Percentiles rank a stretch among this genome's conserved stretches.
Conservation (phyloP, 2,797 vertebrate species). For the Protosalanx chinensis region DNA sequence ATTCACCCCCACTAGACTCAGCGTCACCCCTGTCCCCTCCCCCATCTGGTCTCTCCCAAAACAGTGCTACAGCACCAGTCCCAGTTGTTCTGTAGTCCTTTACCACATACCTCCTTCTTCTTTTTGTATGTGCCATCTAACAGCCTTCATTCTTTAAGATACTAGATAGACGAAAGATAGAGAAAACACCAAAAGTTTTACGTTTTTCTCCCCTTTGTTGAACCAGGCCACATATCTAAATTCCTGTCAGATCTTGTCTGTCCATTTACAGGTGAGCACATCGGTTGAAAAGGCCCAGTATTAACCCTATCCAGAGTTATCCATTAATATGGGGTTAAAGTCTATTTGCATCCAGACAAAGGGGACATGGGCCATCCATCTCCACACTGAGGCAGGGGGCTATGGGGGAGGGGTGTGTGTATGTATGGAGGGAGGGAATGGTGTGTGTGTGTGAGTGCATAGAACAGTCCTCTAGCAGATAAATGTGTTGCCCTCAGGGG, state of each 20-base stretch:
- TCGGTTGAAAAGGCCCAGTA: constrained; percentile 57
- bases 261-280: constrained; percentile 49
- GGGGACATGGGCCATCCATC: constrained; percentile 74
- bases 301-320: constrained; percentile 73
- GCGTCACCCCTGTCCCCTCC: neutral
- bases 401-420: constrained; percentile 13
- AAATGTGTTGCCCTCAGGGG: constrained; percentile 77
- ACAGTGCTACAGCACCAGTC: neutral
- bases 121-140: neutral
- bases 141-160: neutral
- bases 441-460: constrained; percentile 31
- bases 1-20: neutral
- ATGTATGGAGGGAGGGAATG: neutral
- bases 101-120: neutral
- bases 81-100: neutral
- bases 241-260: neutral
- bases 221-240: neutral
- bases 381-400: constrained; percentile 61
- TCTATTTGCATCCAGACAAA: constrained; percentile 81
- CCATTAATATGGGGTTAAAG: constrained; percentile 79
- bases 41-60: neutral
- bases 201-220: neutral
- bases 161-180: neutral
- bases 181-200: neutral
- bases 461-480: constrained; percentile 74